Conservation (phyloP, 2,113 vertebrate genomes). For the Arvicanthis niloticus region DNA sequence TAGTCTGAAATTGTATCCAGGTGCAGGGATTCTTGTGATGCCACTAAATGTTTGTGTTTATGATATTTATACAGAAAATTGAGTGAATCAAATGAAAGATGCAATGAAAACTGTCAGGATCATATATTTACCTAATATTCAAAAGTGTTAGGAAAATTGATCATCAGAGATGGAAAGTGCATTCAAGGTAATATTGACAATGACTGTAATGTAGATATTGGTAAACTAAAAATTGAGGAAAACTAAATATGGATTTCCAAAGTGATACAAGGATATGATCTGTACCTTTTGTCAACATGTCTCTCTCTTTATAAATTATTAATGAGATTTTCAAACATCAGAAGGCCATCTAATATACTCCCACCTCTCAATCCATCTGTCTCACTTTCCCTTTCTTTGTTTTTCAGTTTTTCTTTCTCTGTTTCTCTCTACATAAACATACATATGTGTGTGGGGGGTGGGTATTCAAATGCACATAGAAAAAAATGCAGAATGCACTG, state of each 20-base stretch:
- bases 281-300: fast-evolving
- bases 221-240: not conserved
- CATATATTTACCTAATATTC: not conserved
- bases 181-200: not conserved
- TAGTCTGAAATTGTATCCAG: not conserved
- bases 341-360: not conserved
- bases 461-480: too few relatives aligned
- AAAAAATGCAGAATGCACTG: too few relatives aligned
- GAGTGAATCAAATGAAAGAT: not conserved
- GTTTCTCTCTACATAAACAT: too few relatives aligned
- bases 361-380: too few relatives aligned
- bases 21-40: not conserved
- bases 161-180: not conserved
- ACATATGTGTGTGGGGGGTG: too few relatives aligned
- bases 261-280: not conserved
- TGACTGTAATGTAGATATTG: not conserved
- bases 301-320: not conserved
- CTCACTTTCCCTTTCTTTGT: too few relatives aligned
- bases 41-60: not conserved
- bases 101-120: too few relatives aligned
- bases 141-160: not conserved
- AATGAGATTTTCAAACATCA: not conserved
- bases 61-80: not conserved
- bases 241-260: not conserved
- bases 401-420: too few relatives aligned